These are phyloP conservation scores for Pimpla rufipes DNA, from an alignment of 2,888 invertebrate species.

Conservation along the genomic window DNA sequence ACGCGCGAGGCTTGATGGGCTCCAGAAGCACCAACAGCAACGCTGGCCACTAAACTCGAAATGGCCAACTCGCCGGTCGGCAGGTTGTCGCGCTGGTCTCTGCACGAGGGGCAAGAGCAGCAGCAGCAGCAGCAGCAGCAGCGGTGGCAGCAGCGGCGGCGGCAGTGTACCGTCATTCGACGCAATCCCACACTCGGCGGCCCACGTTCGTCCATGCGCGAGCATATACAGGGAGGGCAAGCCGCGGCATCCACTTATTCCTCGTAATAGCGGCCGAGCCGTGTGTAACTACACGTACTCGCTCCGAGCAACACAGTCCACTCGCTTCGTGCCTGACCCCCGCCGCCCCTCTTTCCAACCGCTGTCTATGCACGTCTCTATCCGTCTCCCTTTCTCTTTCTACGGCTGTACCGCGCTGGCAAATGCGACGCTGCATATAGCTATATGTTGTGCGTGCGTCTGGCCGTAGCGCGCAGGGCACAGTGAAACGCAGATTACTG, in stretches of 20 bases:
- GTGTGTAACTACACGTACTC: constrained; percentile 65
- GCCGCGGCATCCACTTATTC: constrained; percentile 69
- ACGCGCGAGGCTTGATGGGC: constrained; percentile 40
- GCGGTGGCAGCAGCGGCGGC: neutral
- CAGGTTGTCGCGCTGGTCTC: constrained; percentile 61
- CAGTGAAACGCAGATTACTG: constrained; percentile 59
- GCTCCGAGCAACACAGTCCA: constrained; percentile 43
- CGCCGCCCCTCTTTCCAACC: constrained; percentile 8
- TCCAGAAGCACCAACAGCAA: constrained; percentile 52
- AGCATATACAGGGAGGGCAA: constrained; percentile 42
- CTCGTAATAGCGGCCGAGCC: constrained; percentile 67
- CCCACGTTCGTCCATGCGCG: constrained; percentile 44
- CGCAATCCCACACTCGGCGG: constrained; percentile 69
- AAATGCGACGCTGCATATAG: constrained; percentile 4
- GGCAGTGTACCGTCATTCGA: constrained; percentile 69
- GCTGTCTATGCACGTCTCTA: constrained; percentile 19
- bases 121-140: constrained; percentile 4
- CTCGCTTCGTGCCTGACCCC: neutral
- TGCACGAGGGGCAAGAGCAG: constrained; percentile 36
- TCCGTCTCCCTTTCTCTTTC: constrained; percentile 18
- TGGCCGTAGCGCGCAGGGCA: constrained; percentile 6
- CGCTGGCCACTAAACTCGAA: constrained; percentile 77
- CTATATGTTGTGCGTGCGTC: constrained; percentile 8
- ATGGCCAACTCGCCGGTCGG: constrained; percentile 75
- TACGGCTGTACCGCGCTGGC: constrained; percentile 11